Conservation (phyloP, 1,140 invertebrate species). For the Rhopalosiphum maidis region DNA sequence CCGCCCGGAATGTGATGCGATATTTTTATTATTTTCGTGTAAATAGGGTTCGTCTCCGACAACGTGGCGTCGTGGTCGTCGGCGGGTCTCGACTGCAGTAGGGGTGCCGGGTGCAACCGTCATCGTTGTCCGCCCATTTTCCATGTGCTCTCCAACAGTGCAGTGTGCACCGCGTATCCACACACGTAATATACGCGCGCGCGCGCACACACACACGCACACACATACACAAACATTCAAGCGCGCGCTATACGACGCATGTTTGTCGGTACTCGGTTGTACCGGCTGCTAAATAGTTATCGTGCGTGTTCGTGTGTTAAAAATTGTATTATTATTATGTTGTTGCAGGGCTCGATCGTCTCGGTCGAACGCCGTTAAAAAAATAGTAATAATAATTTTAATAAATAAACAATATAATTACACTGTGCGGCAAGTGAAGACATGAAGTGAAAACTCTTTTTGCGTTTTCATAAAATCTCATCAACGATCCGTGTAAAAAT, state of each 20-base stretch:
- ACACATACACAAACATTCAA: no score
- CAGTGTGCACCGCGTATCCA: neutral
- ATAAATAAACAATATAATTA: neutral
- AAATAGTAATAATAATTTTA: neutral
- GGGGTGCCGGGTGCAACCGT: neutral
- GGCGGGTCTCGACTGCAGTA: neutral
- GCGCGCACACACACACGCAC: no score
- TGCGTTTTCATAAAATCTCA: neutral
- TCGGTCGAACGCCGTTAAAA: neutral
- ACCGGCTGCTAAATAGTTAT: neutral
- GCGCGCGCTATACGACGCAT: neutral
- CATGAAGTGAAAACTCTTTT: neutral
- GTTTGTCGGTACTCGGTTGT: neutral
- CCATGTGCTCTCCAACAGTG: neutral
- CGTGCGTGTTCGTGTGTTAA: neutral
- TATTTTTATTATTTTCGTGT: neutral
- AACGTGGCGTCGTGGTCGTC: neutral
- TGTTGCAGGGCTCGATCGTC: neutral
- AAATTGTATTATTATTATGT: neutral
- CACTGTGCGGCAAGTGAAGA: neutral
- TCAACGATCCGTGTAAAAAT: neutral
- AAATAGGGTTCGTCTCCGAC: neutral
- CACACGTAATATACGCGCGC: no score
- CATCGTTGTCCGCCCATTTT: neutral
- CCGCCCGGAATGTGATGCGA: neutral